Base-by-base conservation (phyloP, 2,113 vertebrate genomes). In the Halcyon malimbica region DNA sequence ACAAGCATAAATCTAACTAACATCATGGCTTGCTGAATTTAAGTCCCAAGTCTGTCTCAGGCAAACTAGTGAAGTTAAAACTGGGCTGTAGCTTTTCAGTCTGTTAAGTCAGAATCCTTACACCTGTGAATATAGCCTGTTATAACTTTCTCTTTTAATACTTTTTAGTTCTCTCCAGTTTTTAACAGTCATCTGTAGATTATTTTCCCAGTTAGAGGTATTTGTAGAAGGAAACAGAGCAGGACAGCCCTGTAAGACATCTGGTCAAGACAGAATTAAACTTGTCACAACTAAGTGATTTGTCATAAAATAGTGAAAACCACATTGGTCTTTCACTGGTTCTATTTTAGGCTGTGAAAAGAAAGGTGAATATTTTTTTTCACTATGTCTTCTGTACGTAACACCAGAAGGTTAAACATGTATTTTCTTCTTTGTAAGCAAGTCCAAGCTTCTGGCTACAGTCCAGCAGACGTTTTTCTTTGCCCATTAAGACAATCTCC, bases 391-490 rank as follows among this genome's bases (percentile, higher is more conserved):
- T 93, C n/a, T 87, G 60, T 95, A 96, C 85, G 89, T 62, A 83
- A 41, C 59, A 76, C 54, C 89, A 90, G 90, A 92, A 93, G 67
- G 53, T 95, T 93, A 57, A 71, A 10, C 1, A 15, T 26, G 62
- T 73, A 7, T 92, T 92, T 87, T 89, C 68, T 93, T 87, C 74
- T 80, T 96, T 93, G 83, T 57, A 93, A 96, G 73, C 84, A 96
- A 97, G 85, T 89, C 48, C 89, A 93, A 97, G 53, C 37, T 85
- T 94, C 93, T 97, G 97, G 98, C 97, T 51, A 33, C 63, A 89
- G 50, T 87, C 97, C 98, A 98, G 87, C 31, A 96, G 84, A 83
- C 70, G 6, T 97, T 96, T 95, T 83, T 97, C 96, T 96, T 97
- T 92, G 87, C 95, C 95, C 94, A 80, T 96, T 96, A 97, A 89